Evolutionary conservation across 2,888 invertebrate species (phyloP), one percentile per base, ranked within the genome.

Genomic region (Synergus umbraculus): DNA sequence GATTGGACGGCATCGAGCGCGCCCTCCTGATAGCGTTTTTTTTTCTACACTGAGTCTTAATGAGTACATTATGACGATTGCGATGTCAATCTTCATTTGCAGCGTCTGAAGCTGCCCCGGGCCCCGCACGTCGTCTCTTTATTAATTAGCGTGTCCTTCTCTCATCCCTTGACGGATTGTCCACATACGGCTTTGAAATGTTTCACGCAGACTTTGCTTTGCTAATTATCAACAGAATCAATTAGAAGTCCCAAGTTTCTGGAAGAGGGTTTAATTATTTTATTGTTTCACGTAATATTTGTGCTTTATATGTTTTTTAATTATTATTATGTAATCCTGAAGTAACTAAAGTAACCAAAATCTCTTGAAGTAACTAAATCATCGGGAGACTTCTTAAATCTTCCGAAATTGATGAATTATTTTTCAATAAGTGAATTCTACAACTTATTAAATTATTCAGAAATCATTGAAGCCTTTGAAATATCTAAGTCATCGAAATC

Each of bases 71-170:
- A 88, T 87, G 87, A 89, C 86, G 89, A 90, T 87, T 89, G 86
- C 86, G 80, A 86, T 88, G 89, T 89, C 88, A 88, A 88, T 90
- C 89, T 88, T 88, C 87, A 89, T 90, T 89, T 89, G 86, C 82
- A 84, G 83, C 85, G 86, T 84, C 84, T 49, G 65, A 46, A 60
- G 78, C 65, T 44, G 15, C 88, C 67, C 18, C 44, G n/a, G 46
- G 49, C 37, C 15, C 13, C 2, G 9, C 22, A 37, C 46, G 29
- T 46, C 67, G 44, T 66, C 46, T 22, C 69, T 69, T 69, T 49
- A 69, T 69, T 69, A 69, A 69, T 69, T 69, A 69, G 44, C 29
- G 69, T 69, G 69, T 69, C 49, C n/a, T 29, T 44, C 29, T 49
- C 22, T 46, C 22, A 46, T 69, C 69, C 49, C 69, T 69, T 69